Base-by-base conservation (phyloP, 2,888 invertebrate species). In the Eilema depressum region DNA sequence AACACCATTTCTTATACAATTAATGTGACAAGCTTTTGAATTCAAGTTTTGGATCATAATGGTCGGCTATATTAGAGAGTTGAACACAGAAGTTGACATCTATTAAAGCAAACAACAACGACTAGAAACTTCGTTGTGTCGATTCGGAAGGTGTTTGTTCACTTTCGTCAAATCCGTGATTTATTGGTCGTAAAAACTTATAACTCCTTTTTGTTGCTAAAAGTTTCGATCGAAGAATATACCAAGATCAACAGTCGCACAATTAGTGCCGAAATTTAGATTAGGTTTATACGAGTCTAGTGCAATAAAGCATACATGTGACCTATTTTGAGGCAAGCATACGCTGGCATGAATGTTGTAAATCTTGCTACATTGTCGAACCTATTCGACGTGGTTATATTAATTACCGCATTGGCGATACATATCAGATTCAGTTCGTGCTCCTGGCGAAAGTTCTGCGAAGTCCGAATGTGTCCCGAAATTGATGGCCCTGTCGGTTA, bases 401-500 rank as follows among this genome's bases (percentile, higher is more conserved):
- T 86, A 86, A 87, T 80, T 83, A 82, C 77, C 73, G 78, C 72
- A 57, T 69, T 69, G 72, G 75, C 82, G 91, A 93, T 92, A 88
- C 89, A 87, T 90, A 92, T 93, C 91, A 87, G 88, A 86, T 85
- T 81, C 69, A 78, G 77, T 87, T 85, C 88, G 84, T 89, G 91
- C 87, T 90, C 86, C 88, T 88, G 91, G 94, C 90, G 92, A 94
- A 94, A 95, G 93, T 94, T 93, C 91, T 83, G 87, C 88, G 91
- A 91, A 92, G 85, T 84, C 83, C 87, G 88, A 90, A 91, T 91
- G 88, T 91, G 90, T 90, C 88, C 90, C 86, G 87, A 91, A 92
- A 94, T 93, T 93, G 93, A 93, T 92, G 91, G 88, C 84, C 86
- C 87, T 89, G 91, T 90, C 89, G 79, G 86, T 82, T 80, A 85